Evolutionary conservation across 2,888 invertebrate genomes (phyloP).

Genomic region (Aethes cnicana): DNA sequence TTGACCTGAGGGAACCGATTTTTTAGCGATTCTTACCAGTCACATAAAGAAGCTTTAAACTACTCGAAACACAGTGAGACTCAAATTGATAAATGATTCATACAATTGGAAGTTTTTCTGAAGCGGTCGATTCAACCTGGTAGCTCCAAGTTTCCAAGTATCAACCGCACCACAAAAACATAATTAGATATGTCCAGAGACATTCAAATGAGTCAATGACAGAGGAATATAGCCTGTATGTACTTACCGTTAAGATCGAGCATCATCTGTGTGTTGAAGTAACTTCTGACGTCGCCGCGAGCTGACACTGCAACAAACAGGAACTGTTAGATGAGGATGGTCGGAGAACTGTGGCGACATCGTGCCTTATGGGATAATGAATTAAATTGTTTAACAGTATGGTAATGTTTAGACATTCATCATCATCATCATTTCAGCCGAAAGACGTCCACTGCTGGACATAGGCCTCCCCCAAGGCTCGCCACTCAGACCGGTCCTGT

Average conservation of each 20-base stretch:
- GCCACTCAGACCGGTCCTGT: too few relatives aligned
- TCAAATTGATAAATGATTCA: neutral
- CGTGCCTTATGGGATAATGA: too few relatives aligned
- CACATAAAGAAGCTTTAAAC: too few relatives aligned
- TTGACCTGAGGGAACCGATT: too few relatives aligned
- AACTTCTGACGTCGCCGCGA: constrained; percentile 76
- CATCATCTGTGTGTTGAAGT: constrained; percentile 78
- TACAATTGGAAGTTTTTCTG: neutral
- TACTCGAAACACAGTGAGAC: too few relatives aligned
- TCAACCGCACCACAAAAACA: constrained; percentile 48
- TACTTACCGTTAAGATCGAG: constrained; percentile 77
- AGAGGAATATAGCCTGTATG: constrained; percentile 34
- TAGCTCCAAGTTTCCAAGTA: constrained; percentile 13
- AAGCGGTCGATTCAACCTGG: neutral
- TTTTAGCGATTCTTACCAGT: too few relatives aligned
- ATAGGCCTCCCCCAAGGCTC: too few relatives aligned
- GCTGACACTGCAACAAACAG: constrained; percentile 71
- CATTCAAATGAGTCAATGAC: constrained; percentile 50
- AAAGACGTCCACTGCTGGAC: too few relatives aligned
- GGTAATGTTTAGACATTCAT: too few relatives aligned
- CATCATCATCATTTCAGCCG: too few relatives aligned
- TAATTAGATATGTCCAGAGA: constrained; percentile 49
- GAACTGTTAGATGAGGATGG: constrained; percentile 8
- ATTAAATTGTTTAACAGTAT: too few relatives aligned
- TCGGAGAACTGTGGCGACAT: too few relatives aligned